Evolutionary conservation across 2,113 vertebrate species (phyloP), one percentile per base, ranked within the genome.

Genomic region (Propithecus coquereli): DNA sequence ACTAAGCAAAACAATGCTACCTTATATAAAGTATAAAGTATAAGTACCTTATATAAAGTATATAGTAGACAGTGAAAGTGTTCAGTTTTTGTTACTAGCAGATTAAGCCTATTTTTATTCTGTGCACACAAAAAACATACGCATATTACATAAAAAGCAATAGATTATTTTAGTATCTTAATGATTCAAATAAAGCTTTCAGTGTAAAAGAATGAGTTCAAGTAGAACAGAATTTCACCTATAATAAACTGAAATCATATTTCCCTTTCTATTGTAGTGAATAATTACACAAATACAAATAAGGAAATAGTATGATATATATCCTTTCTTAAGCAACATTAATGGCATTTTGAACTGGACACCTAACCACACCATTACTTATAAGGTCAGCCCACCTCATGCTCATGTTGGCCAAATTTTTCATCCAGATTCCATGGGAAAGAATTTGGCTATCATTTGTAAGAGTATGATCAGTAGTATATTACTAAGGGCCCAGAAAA

Each of bases 121-220:
- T 92, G 11, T 90, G 30, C 22, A 95, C 37, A 91, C 47, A 74
- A 81, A 94, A 91, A 40, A 27, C 37, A 65, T 94, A 61, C 87
- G 66, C 76, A 94, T 66, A 43, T 85, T 91, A 89, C 47, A 77
- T 71, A 10, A 91, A 93, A 96, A 81, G 23, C 52, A 87, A 18
- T 87, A 40, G 47, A 74, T 93, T 95, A 50, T 87, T 89, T 65
- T 94, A 92, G 76, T 92, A 50, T 7, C 18, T 92, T 85, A 80
- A 54, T 92, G 68, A 83, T 88, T 87, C 87, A 83, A 93, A 61
- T 80, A 85, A 86, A 81, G 40, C 50, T 90, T 96, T 52, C 92
- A 86, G 86, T 77, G 74, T 66, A 84, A 93, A 95, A 86, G 43
- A 89, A 52, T 71, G 25, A 1, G 57, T 77, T 93, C 79, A 85